phyloP scores from a whole-genome alignment of 2,797 vertebrate genomes.

The Cyclopterus lumpus region DNA sequence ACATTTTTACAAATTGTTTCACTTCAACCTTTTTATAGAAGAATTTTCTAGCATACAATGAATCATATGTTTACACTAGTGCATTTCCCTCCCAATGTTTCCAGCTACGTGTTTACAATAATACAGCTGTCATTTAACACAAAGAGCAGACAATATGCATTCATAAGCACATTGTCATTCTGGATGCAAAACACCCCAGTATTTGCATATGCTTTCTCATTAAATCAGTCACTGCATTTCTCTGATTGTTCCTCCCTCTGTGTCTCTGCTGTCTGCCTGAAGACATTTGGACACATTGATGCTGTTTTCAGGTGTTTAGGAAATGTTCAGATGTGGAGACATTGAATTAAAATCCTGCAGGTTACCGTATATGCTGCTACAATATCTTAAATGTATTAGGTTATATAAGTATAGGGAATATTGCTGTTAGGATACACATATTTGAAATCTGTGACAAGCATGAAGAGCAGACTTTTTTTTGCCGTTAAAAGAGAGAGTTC shows the following conservation, averaged over 20 bases:
- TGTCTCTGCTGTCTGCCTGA: constrained; percentile 32
- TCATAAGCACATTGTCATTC: constrained; percentile 46
- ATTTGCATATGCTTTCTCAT: constrained; percentile 52
- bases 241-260: constrained; percentile 32
- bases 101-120: constrained; percentile 36
- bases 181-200: constrained; percentile 51
- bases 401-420: background rate
- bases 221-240: constrained; percentile 49
- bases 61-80: constrained; percentile 38
- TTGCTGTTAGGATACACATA: background rate
- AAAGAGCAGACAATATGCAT: constrained; percentile 48
- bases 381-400: background rate
- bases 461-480: background rate
- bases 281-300: constrained; percentile 20
- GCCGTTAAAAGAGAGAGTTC: constrained; percentile 1
- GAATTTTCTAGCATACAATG: constrained; percentile 7
- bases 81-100: constrained; percentile 11
- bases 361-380: background rate
- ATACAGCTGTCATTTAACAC: constrained; percentile 45
- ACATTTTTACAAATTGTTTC: constrained; percentile 4
- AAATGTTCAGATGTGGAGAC: constrained; percentile 12
- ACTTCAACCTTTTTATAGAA: background rate
- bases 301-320: constrained; percentile 23
- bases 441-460: constrained; percentile 1
- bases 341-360: constrained; percentile 5